Percentiles rank a stretch among this genome's conserved stretches.
These are phyloP conservation scores for Osmerus mordax DNA, from an alignment of 2,113 vertebrate species.

Conservation along the genomic window DNA sequence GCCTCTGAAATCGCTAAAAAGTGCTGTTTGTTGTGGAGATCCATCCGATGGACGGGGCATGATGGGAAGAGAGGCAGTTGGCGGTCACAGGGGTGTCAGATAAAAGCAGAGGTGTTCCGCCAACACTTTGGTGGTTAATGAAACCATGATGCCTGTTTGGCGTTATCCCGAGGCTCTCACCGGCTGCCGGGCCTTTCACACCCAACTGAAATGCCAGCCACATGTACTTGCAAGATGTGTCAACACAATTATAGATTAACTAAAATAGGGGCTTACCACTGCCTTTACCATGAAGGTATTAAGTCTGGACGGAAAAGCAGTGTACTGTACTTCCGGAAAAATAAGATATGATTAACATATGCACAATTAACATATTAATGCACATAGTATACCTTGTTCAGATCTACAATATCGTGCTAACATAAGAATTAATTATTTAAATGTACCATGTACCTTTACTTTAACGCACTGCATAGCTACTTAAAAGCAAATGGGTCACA, in stretches of 20 bases:
- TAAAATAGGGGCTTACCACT: too few species aligned
- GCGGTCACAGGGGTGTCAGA: conserved; percentile 52
- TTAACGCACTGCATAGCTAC: too few species aligned
- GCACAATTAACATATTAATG: too few species aligned
- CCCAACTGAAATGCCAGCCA: not conserved
- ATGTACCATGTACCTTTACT: too few species aligned
- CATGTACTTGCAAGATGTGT: not conserved
- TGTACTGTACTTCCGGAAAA: too few species aligned
- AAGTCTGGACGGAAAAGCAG: too few species aligned
- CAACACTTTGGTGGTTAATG: conserved; percentile 47
- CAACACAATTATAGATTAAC: not conserved
- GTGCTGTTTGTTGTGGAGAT: conserved; percentile 46
- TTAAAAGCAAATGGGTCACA: too few species aligned
- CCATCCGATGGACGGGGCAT: conserved; percentile 42
- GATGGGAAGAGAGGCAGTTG: conserved; percentile 42
- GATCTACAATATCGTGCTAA: too few species aligned
- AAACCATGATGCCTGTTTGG: conserved; percentile 49
- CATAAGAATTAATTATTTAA: too few species aligned
- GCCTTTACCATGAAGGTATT: too few species aligned
- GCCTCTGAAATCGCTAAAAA: conserved; percentile 57
- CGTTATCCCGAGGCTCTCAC: conserved; percentile 13
- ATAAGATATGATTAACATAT: too few species aligned
- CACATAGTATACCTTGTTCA: too few species aligned
- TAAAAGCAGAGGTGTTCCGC: conserved; percentile 60
- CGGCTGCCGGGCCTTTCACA: not conserved